Evolutionary conservation across 1,140 invertebrate genomes (phyloP).

Genomic region (Ceratosolen fusciceps): DNA sequence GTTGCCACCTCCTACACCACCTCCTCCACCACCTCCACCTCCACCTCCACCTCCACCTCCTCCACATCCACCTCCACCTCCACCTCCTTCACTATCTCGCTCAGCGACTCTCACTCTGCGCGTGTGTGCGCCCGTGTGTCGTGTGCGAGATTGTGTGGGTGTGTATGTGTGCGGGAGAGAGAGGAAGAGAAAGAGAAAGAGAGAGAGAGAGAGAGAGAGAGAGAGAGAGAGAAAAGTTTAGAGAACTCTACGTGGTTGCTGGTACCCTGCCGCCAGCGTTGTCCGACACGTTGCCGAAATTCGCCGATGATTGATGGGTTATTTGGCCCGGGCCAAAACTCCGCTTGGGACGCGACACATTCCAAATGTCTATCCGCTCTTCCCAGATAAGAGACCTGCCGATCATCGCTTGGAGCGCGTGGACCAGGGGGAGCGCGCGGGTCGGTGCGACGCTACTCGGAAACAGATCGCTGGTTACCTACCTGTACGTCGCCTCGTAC

Average conservation of each 20-base stretch:
- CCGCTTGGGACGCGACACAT: neutral
- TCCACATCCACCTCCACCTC: neutral
- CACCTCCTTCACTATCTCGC: neutral
- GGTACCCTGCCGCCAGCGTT: slow-evolving; percentile 69
- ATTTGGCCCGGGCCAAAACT: slow-evolving; percentile 67
- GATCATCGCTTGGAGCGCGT: neutral
- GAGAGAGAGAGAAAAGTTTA: slow-evolving; percentile 21
- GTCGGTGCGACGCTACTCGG: neutral
- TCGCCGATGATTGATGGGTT: slow-evolving; percentile 71
- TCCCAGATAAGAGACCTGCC: neutral
- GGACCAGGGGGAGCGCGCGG: neutral
- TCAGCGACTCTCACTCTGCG: slow-evolving; percentile 5
- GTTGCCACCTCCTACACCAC: neutral
- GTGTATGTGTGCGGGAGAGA: slow-evolving; percentile 9
- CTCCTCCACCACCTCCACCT: slow-evolving; percentile 3
- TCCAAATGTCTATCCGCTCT: neutral
- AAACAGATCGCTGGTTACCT: neutral
- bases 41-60: neutral
- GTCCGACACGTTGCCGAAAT: slow-evolving; percentile 71
- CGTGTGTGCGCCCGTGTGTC: neutral
- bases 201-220: slow-evolving; percentile 28
- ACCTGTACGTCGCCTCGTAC: neutral
- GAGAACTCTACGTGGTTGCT: slow-evolving; percentile 69
- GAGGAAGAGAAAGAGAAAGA: slow-evolving; percentile 8
- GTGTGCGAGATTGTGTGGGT: neutral